These are phyloP conservation scores for Sinhomidia bicolor DNA, from an alignment of 2,888 invertebrate genomes.

Conservation along the genomic window DNA sequence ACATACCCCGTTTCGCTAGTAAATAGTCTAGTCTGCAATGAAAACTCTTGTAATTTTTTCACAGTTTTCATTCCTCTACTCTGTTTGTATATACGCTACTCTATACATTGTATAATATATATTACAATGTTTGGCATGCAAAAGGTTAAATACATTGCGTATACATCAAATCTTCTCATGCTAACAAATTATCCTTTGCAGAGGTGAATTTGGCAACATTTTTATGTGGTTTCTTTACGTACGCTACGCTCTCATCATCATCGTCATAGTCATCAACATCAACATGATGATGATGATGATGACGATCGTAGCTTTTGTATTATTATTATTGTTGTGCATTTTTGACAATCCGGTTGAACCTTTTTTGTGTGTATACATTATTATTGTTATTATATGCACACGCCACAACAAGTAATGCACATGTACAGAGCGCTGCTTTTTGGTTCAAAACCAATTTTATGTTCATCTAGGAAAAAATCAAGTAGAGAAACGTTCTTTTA, in stretches of 20 bases:
- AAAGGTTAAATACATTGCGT: too few species aligned
- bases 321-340: constrained; percentile 30
- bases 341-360: constrained; percentile 48
- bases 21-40: too few species aligned
- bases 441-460: not conserved
- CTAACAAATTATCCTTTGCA: not conserved
- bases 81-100: too few species aligned
- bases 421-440: constrained; percentile 13
- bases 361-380: constrained; percentile 51
- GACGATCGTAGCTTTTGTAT: too few species aligned
- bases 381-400: constrained; percentile 49
- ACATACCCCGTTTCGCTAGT: not conserved
- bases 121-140: too few species aligned
- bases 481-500: not conserved
- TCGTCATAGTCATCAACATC: too few species aligned
- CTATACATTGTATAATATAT: too few species aligned
- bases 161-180: not conserved
- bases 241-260: not conserved
- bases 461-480: not conserved
- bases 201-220: not conserved
- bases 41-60: too few species aligned
- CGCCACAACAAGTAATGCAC: not conserved
- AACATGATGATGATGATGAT: not conserved
- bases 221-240: not conserved
- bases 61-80: too few species aligned